phyloP scores from a whole-genome alignment of 1,140 invertebrate genomes.

The Harpegnathos saltator region DNA sequence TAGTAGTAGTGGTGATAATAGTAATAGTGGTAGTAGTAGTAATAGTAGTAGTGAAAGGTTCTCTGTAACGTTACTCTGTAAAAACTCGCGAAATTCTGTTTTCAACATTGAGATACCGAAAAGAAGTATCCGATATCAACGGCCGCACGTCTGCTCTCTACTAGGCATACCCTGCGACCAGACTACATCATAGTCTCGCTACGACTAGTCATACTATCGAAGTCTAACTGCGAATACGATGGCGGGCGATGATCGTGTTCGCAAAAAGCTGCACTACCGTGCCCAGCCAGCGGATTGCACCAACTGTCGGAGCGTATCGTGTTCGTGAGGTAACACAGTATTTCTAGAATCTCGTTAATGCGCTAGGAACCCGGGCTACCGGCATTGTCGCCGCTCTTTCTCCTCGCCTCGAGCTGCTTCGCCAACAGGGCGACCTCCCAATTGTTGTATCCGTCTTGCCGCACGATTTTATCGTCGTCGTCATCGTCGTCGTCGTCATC shows the following conservation, averaged over 20 bases:
- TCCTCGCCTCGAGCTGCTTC: conserved; percentile 89
- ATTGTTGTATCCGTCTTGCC: conserved; percentile 86
- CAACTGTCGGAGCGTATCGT: conserved; percentile 70
- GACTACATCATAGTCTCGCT: conserved; percentile 83
- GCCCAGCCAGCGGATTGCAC: conserved; percentile 65
- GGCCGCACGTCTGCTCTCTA: conserved; percentile 10
- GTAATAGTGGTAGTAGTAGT: too few relatives aligned
- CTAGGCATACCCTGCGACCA: neutral
- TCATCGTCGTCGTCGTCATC: conserved; percentile 79
- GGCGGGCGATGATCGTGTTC: conserved; percentile 73
- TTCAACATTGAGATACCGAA: too few relatives aligned
- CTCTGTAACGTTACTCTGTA: neutral
- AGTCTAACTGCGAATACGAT: conserved; percentile 76
- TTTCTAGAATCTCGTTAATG: conserved; percentile 82
- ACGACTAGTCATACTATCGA: conserved; percentile 78
- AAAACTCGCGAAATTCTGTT: too few relatives aligned
- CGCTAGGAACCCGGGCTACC: conserved; percentile 84
- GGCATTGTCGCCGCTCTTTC: conserved; percentile 84
- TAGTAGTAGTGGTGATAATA: too few relatives aligned
- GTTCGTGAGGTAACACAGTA: conserved; percentile 79
- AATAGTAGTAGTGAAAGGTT: too few relatives aligned
- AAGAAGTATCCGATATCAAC: neutral
- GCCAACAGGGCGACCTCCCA: conserved; percentile 93
- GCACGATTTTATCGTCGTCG: conserved; percentile 76
- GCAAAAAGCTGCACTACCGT: conserved; percentile 75